Evolutionary conservation across 2,888 invertebrate genomes (phyloP).

Genomic region (Labia minor): DNA sequence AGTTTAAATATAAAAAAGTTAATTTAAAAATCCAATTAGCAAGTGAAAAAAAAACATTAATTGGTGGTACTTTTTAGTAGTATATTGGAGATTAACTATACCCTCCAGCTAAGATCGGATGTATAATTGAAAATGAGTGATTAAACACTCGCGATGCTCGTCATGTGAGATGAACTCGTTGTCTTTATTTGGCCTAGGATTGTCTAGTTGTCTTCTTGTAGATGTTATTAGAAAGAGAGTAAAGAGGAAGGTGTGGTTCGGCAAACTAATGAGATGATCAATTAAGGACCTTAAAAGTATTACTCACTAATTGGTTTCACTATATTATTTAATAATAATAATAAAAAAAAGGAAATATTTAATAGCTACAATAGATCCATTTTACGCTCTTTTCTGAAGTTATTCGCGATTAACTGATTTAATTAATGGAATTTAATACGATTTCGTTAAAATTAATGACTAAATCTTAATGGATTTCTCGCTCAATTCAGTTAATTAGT

Average conservation of each 20-base stretch:
- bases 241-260: slow-evolving; percentile 13
- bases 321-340: background rate
- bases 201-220: background rate
- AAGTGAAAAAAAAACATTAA: no score
- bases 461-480: no score
- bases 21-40: no score
- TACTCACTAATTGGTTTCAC: background rate
- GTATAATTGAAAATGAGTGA: no score
- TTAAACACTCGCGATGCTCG: no score
- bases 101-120: no score
- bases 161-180: background rate
- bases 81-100: no score
- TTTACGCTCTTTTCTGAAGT: background rate
- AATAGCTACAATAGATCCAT: background rate
- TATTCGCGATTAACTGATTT: background rate
- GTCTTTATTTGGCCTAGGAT: background rate
- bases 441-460: no score
- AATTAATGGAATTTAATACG: background rate
- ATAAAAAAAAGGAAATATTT: background rate
- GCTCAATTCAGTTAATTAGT: no score
- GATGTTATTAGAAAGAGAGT: slow-evolving; percentile 4
- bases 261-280: background rate
- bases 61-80: no score
- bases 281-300: background rate
- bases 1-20: no score